Percentiles rank a stretch among this genome's conserved stretches.
Conservation (phyloP, 2,888 invertebrate species). For the Drosophila paramelanica region DNA sequence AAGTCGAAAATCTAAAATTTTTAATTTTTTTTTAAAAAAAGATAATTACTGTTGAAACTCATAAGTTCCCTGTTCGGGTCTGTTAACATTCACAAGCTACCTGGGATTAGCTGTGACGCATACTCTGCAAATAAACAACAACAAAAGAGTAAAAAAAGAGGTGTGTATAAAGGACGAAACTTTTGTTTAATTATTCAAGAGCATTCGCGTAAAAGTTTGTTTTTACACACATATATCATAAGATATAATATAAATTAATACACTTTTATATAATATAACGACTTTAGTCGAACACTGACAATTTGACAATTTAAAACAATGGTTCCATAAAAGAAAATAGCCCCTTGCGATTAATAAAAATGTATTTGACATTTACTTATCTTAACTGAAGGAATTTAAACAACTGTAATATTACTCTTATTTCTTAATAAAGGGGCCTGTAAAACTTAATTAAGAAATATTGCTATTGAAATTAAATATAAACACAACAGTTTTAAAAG, state of each 20-base stretch:
- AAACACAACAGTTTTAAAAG: neutral
- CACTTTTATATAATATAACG: no score
- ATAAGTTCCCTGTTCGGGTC: slow-evolving; percentile 7
- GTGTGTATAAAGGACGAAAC: slow-evolving; percentile 22
- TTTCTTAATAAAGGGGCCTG: no score
- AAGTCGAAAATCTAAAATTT: slow-evolving; percentile 32
- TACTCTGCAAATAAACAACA: slow-evolving; percentile 7
- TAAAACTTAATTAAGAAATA: neutral
- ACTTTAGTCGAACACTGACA: no score
- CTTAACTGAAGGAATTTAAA: no score
- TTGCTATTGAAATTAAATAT: neutral
- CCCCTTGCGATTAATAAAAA: no score
- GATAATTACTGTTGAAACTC: slow-evolving; percentile 9
- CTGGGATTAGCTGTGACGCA: slow-evolving; percentile 17
- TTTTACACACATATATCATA: neutral
- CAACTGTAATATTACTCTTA: no score
- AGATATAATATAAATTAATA: no score
- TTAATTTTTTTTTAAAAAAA: slow-evolving; percentile 17
- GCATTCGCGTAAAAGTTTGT: neutral
- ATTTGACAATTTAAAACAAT: neutral
- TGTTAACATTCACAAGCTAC: slow-evolving; percentile 14
- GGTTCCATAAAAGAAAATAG: no score
- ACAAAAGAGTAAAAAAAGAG: slow-evolving; percentile 10
- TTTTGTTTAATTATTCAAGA: neutral
- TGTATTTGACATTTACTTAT: no score